phyloP scores from a whole-genome alignment of 2,113 vertebrate species.

The Erpornis zantholeuca region DNA sequence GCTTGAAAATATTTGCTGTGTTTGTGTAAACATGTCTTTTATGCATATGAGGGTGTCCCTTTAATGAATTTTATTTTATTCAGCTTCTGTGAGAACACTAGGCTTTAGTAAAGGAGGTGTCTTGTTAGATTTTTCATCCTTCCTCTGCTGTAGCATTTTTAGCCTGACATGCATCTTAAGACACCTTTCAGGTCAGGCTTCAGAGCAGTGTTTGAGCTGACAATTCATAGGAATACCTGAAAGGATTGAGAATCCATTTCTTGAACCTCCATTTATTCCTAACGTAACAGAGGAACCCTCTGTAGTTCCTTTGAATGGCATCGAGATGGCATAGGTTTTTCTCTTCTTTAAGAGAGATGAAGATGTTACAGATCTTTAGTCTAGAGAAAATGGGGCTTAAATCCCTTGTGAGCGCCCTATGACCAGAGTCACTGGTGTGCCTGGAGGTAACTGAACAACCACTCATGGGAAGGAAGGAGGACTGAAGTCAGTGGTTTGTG shows the following conservation, averaged over 20 bases:
- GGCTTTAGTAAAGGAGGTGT: neutral
- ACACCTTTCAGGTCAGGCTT: neutral
- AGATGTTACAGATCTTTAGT: neutral
- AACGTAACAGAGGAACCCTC: neutral
- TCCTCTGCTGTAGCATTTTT: neutral
- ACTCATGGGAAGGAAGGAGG: neutral
- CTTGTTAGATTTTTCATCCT: neutral
- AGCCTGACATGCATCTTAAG: neutral
- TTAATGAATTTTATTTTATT: neutral
- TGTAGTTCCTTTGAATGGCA: neutral
- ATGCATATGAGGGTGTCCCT: neutral
- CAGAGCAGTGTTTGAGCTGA: neutral
- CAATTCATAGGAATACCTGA: neutral
- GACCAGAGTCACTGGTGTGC: neutral
- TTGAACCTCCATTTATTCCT: neutral
- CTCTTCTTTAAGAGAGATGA: neutral
- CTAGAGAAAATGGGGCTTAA: neutral
- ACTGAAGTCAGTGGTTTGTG: neutral
- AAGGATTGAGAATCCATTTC: neutral
- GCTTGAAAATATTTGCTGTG: neutral
- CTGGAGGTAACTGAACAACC: rapidly evolving
- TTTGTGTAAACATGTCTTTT: neutral
- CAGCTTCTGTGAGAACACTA: neutral
- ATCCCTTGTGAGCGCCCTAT: rapidly evolving
- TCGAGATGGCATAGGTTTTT: neutral